phyloP scores from a whole-genome alignment of 2,113 vertebrate genomes.

The Bungarus multicinctus region DNA sequence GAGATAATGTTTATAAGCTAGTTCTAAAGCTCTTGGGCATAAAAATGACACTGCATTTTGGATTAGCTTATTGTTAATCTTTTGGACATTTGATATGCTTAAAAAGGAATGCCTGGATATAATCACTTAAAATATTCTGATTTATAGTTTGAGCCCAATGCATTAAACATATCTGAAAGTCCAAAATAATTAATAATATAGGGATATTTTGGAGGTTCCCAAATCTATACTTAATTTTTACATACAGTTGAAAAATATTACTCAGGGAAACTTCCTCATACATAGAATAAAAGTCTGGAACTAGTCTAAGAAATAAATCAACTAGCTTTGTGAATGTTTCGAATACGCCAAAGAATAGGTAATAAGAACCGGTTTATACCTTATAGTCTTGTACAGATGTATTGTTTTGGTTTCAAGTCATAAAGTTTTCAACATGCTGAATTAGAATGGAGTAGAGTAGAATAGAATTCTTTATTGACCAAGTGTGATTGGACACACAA shows the following conservation, averaged over 20 bases:
- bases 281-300: background rate
- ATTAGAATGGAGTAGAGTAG: too few species aligned
- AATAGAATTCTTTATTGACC: too few species aligned
- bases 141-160: background rate
- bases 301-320: background rate
- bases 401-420: background rate
- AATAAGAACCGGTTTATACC: background rate
- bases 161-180: background rate
- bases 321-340: background rate
- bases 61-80: background rate
- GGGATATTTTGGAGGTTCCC: background rate
- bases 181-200: background rate
- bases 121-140: background rate
- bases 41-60: background rate
- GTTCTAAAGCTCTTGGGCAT: background rate
- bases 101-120: background rate
- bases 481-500: too few species aligned
- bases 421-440: background rate
- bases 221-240: background rate
- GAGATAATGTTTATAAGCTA: background rate
- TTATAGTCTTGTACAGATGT: background rate
- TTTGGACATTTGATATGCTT: background rate
- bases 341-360: background rate
- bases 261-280: background rate
- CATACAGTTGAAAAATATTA: background rate